Evolutionary conservation across 2,113 vertebrate genomes (phyloP).

Genomic region (Misgurnus mizolepis): DNA sequence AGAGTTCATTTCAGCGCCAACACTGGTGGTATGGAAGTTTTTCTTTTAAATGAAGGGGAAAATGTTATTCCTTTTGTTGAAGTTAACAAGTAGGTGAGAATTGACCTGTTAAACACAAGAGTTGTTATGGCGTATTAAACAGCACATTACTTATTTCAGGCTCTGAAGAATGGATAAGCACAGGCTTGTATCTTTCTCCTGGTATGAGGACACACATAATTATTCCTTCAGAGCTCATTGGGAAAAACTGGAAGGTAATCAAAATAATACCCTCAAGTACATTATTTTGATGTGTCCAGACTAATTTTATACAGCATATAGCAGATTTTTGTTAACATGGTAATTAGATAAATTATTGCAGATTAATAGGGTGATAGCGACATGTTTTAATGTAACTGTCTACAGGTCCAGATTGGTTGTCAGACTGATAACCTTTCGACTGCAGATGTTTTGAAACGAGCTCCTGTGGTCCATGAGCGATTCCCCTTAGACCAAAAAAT

Average conservation of each 20-base stretch:
- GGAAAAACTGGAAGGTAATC: conserved; percentile 71
- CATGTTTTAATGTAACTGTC: not conserved
- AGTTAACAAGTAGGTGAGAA: not conserved
- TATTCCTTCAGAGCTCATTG: conserved; percentile 65
- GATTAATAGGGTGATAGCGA: not conserved
- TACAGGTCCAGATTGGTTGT: conserved; percentile 76
- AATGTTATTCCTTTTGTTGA: not conserved
- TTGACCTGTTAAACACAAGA: not conserved
- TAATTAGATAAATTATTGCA: no score
- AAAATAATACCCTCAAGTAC: not conserved
- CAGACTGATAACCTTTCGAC: conserved; percentile 71
- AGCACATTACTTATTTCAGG: conserved; percentile 58
- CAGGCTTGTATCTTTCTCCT: conserved; percentile 76
- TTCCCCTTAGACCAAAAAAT: conserved; percentile 61
- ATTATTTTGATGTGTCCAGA: no score
- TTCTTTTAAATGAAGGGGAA: not conserved
- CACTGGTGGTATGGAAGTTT: conserved; percentile 62
- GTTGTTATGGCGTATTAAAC: not conserved
- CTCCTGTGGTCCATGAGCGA: conserved; percentile 61
- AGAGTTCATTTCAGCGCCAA: conserved; percentile 59
- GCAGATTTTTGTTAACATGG: no score
- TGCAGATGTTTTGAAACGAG: conserved; percentile 56
- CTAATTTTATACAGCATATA: no score
- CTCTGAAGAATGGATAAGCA: conserved; percentile 74
- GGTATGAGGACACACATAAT: conserved; percentile 70